A percentile compares a stretch with the other conserved stretches of the same genome.
Evolutionary conservation across 2,888 invertebrate species (phyloP).

Genomic region (Spodoptera picta): DNA sequence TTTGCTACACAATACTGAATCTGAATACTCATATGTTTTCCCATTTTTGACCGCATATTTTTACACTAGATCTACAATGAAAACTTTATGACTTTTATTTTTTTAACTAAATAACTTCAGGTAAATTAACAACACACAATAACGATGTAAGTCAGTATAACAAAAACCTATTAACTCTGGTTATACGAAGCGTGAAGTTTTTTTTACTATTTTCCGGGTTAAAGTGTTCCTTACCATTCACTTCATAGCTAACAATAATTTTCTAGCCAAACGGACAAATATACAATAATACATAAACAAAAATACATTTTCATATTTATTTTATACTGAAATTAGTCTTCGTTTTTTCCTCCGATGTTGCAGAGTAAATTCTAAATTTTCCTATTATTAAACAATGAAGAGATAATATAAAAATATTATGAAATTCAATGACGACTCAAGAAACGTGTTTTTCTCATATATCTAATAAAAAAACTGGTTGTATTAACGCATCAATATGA

Average conservation of each 20-base stretch:
- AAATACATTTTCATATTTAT: no score
- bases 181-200: conserved; percentile 12
- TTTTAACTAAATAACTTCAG: no score
- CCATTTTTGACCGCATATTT: no score
- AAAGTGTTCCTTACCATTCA: neutral
- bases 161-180: conserved; percentile 11
- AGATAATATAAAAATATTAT: neutral
- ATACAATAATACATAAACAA: no score
- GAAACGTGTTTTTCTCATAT: neutral
- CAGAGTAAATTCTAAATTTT: neutral
- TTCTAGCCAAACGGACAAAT: neutral
- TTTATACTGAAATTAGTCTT: no score
- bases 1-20: no score
- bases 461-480: conserved; percentile 24
- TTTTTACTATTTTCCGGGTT: conserved; percentile 22
- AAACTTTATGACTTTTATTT: no score
- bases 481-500: conserved; percentile 23
- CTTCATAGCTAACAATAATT: neutral
- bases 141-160: conserved; percentile 5
- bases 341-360: no score
- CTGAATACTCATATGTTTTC: no score
- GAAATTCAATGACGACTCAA: neutral
- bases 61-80: no score
- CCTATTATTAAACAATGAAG: neutral
- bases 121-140: conserved; percentile 13